These are phyloP conservation scores for Drosophila sechellia DNA, from an alignment of 1,140 invertebrate genomes.

Conservation along the genomic window DNA sequence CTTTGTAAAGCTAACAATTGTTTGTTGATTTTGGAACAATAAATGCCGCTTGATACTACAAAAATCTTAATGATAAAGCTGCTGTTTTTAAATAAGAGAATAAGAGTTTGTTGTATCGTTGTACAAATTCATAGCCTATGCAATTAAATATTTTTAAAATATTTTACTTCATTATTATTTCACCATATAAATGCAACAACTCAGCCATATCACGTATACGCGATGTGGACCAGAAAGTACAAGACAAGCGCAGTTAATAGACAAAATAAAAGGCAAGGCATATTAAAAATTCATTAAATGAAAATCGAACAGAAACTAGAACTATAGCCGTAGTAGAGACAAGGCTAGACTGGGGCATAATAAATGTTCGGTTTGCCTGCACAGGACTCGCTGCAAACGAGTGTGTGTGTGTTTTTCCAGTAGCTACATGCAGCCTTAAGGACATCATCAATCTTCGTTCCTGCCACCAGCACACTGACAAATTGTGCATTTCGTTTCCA, in stretches of 20 bases:
- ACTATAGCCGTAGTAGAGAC: conserved; percentile 24
- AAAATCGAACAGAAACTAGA: conserved; percentile 48
- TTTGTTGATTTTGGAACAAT: conserved; percentile 32
- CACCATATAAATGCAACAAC: too few relatives aligned
- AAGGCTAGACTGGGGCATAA: conserved; percentile 49
- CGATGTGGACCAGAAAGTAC: conserved; percentile 18
- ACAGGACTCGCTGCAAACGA: conserved; percentile 11
- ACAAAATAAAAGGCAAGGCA: conserved; percentile 54
- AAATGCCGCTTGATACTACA: not conserved
- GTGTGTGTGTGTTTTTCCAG: conserved; percentile 38
- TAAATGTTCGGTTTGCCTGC: conserved; percentile 57
- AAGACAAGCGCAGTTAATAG: conserved; percentile 48
- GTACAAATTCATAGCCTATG: too few relatives aligned
- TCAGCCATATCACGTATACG: conserved; percentile 25
- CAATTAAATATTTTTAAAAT: too few relatives aligned
- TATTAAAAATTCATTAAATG: conserved; percentile 80
- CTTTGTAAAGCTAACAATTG: conserved; percentile 51
- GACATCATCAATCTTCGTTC: conserved; percentile 71
- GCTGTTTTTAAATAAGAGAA: too few relatives aligned
- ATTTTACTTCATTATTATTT: too few relatives aligned
- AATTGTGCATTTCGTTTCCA: conserved; percentile 22
- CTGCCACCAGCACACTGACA: conserved; percentile 51
- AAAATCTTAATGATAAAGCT: too few relatives aligned
- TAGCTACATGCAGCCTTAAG: conserved; percentile 56
- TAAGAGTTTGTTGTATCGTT: too few relatives aligned